Evolutionary conservation across 1,140 invertebrate species (phyloP), one percentile per base, ranked within the genome.

Genomic region (Bradysia coprophila): DNA sequence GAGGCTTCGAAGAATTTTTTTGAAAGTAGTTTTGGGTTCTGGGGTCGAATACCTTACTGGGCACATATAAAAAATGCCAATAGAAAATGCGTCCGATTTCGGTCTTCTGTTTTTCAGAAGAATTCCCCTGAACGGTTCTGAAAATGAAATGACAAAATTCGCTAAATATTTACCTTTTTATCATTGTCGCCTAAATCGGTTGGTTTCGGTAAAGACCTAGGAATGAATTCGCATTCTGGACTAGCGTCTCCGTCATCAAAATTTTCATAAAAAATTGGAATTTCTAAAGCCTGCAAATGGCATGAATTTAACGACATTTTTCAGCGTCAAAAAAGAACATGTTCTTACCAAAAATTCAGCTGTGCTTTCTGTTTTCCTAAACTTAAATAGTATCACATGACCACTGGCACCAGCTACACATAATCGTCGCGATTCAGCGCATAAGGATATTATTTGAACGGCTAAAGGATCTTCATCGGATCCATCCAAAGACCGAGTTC

Each of bases 351-450:
- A 70, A 37, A 87, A 79, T 66, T 96, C 92, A 16, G 79, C 74
- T 49, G 71, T 74, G 47, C 73, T 73, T 61, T 98, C 94, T 43
- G 76, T 73, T 66, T 95, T 96, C 44, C 81, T 80, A 66, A 94
- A 98, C 60, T 88, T 89, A 67, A 94, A 98, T 20, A 97, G 67
- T 49, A 96, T 78, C 49, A 98, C 84, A 66, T 98, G 91, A 45
- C 83, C 81, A 50, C 82, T 80, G 23, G 85, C 78, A 10, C 92
- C 88, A 43, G 90, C 92, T 16, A 97, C 74, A 48, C 79, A 81
- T 43, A 98, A 67, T 47, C 88, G 76, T 38, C 69, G 73, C 49
- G 89, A 94, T 63, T 98, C 93, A 2, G 89, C 78, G 63, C 91
- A 95, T 49, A 98, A 68, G 49, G 81, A 81, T 51, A 96, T 81